Conservation (phyloP, 2,888 invertebrate genomes). For the Quadriops clusia region DNA sequence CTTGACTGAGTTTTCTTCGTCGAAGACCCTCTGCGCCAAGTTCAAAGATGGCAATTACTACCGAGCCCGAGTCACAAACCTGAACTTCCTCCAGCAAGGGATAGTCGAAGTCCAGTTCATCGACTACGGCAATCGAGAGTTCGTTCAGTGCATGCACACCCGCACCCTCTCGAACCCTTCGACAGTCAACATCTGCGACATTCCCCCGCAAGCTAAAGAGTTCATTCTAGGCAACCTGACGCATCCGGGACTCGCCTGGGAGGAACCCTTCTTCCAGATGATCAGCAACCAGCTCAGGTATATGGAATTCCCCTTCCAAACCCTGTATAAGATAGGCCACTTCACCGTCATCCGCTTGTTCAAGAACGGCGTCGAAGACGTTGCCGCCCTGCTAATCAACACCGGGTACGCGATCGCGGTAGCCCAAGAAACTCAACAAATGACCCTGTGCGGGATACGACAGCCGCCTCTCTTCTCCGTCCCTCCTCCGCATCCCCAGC, state of each 20-base stretch:
- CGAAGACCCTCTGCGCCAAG: constrained; percentile 52
- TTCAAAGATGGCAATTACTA: constrained; percentile 55
- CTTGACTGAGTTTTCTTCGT: constrained; percentile 32
- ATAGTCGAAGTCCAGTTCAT: constrained; percentile 54
- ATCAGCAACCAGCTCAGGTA: constrained; percentile 36
- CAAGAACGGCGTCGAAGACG: constrained; percentile 39
- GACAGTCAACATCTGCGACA: constrained; percentile 28
- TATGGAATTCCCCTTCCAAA: constrained; percentile 35
- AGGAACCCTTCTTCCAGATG: constrained; percentile 31
- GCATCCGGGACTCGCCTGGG: constrained; percentile 44
- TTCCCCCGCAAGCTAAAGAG: constrained; percentile 47
- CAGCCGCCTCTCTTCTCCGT: constrained; percentile 7
- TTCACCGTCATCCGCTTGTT: constrained; percentile 38
- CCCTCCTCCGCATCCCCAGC: constrained; percentile 2
- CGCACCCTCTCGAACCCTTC: constrained; percentile 45
- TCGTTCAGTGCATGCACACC: constrained; percentile 46
- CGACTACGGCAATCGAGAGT: constrained; percentile 54
- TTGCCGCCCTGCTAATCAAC: constrained; percentile 37
- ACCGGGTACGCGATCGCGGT: constrained; percentile 37
- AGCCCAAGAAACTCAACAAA: constrained; percentile 38
- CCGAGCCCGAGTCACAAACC: constrained; percentile 47
- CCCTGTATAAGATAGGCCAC: constrained; percentile 33
- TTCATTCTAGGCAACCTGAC: constrained; percentile 48
- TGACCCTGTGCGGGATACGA: constrained; percentile 17
- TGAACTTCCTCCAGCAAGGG: constrained; percentile 38